Evolutionary conservation across 2,797 vertebrate species (phyloP).

Genomic region (Gymnothorax reevesii): DNA sequence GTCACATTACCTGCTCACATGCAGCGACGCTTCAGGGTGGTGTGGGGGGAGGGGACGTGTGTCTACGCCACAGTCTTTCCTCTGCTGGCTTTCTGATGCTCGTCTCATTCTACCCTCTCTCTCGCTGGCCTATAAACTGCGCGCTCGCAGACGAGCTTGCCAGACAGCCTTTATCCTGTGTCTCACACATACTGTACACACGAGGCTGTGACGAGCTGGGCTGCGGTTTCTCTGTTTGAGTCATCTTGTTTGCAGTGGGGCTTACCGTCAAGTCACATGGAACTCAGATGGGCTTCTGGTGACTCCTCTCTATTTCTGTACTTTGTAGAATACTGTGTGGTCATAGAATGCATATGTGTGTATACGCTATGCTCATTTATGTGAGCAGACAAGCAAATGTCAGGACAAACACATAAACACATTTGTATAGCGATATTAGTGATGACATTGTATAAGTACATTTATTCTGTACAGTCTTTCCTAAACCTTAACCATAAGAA

Average conservation of each 20-base stretch:
- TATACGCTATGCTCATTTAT: constrained; percentile 1
- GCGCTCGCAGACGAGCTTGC: not conserved
- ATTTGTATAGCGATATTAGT: too few relatives aligned
- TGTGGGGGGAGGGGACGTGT: not conserved
- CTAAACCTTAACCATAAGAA: too few relatives aligned
- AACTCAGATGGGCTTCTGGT: constrained; percentile 30
- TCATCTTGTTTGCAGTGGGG: not conserved
- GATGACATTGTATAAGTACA: too few relatives aligned
- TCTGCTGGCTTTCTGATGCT: not conserved
- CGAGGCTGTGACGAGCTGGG: not conserved
- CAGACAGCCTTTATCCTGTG: not conserved
- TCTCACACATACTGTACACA: not conserved
- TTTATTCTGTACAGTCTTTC: too few relatives aligned
- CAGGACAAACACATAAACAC: too few relatives aligned
- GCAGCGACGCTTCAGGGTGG: not conserved
- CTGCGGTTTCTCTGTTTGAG: not conserved
- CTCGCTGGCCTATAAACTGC: not conserved
- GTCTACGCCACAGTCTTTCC: not conserved
- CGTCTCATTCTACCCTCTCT: not conserved
- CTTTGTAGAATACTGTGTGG: not conserved
- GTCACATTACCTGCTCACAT: constrained; percentile 14
- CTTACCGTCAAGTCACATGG: constrained; percentile 27
- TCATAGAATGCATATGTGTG: not conserved
- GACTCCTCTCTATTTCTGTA: constrained; percentile 25
- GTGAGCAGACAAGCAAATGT: not conserved